Evolutionary conservation across 1,140 invertebrate genomes (phyloP).

Genomic region (Laupala kohalensis): DNA sequence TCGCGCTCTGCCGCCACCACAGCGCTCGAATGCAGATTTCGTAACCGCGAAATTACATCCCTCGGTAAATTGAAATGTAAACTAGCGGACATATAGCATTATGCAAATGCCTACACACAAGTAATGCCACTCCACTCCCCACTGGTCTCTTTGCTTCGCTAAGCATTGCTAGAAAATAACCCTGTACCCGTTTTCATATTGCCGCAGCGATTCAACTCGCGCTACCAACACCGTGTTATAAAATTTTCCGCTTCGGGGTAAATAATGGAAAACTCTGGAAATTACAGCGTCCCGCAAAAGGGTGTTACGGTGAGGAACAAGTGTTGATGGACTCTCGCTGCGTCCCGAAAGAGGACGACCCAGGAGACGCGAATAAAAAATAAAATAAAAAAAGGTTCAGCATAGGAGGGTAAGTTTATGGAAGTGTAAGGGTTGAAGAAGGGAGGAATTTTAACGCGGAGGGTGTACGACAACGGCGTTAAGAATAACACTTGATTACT

Average conservation of each 20-base stretch:
- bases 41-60: not conserved
- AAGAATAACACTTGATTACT: not conserved
- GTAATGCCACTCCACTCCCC: not conserved
- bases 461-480: not conserved
- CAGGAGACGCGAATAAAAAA: no score
- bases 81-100: not conserved
- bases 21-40: not conserved
- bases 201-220: not conserved
- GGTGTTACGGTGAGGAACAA: not conserved
- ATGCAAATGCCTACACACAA: not conserved
- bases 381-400: not conserved
- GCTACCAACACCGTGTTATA: not conserved
- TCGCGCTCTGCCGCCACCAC: not conserved
- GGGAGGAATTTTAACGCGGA: not conserved
- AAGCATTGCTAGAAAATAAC: not conserved
- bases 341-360: not conserved
- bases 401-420: not conserved
- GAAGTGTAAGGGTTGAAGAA: not conserved
- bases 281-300: not conserved
- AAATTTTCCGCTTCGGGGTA: not conserved
- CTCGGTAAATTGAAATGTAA: not conserved
- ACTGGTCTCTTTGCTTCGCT: not conserved
- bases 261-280: not conserved
- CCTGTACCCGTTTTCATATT: not conserved
- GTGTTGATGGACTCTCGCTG: not conserved